Conservation (phyloP, 2,113 vertebrate species). For the Vidua chalybeata region DNA sequence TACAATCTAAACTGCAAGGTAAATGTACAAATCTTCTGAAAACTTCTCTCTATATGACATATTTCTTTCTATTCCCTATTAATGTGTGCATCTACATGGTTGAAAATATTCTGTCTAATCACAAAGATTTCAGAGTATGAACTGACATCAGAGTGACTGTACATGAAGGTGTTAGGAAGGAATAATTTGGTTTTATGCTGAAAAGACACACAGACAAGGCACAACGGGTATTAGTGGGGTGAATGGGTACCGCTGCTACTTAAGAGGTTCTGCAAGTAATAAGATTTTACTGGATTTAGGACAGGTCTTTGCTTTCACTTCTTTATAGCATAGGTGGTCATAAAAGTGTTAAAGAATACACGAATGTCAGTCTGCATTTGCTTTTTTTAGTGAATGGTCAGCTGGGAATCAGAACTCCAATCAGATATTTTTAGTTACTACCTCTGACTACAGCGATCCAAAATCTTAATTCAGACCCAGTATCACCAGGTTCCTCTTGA, state of each 20-base stretch:
- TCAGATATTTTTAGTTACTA: background rate
- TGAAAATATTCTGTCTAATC: background rate
- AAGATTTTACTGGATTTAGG: background rate
- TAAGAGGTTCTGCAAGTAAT: background rate
- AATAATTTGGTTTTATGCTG: background rate
- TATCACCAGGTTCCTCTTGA: background rate
- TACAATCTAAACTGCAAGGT: constrained; percentile 90
- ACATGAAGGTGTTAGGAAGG: background rate
- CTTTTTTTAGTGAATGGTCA: background rate
- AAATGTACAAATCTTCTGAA: constrained; percentile 2
- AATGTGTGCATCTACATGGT: background rate
- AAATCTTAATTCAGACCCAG: background rate
- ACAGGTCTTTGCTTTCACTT: background rate
- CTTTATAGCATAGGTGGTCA: background rate
- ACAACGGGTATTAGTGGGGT: background rate
- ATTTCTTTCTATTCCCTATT: background rate
- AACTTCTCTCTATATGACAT: background rate
- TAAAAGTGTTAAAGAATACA: background rate
- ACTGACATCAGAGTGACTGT: background rate
- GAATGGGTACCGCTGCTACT: accelerated
- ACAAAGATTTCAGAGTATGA: background rate
- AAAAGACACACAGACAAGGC: background rate
- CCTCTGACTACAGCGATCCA: background rate
- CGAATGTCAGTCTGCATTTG: background rate
- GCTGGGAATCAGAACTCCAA: background rate